A percentile compares a stretch with the other conserved stretches of the same genome.
phyloP scores from a whole-genome alignment of 2,888 invertebrate species.

The Conistra vaccinii region DNA sequence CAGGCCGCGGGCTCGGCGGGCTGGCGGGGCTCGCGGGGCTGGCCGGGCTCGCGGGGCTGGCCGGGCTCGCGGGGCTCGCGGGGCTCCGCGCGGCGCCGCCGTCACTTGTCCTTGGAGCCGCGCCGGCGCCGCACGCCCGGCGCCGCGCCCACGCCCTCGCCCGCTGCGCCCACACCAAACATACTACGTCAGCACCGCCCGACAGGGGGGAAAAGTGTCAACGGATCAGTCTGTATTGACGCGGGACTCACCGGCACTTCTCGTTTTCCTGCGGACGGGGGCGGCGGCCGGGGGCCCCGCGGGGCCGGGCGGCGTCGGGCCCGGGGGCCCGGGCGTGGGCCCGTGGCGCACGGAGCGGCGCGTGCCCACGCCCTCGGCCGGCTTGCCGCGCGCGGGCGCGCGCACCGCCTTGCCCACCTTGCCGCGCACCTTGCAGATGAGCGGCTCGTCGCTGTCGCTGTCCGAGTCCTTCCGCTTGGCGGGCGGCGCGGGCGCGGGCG shows the following conservation, averaged over 20 bases:
- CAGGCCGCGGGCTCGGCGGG: constrained; percentile 62
- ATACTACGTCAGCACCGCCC: constrained; percentile 43
- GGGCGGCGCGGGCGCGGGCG: constrained; percentile 83
- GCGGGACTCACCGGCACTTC: constrained; percentile 92
- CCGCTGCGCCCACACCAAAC: constrained; percentile 74
- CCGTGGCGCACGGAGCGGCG: constrained; percentile 90
- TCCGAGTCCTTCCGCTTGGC: constrained; percentile 92
- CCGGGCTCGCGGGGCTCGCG: constrained; percentile 41
- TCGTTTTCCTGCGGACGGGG: constrained; percentile 91
- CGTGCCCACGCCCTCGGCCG: constrained; percentile 88
- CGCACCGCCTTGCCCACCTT: constrained; percentile 71
- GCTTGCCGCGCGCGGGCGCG: constrained; percentile 63
- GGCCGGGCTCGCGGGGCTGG: constrained; percentile 49
- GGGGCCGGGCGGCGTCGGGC: constrained; percentile 71
- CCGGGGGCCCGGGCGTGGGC: constrained; percentile 76
- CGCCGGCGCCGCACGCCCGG: constrained; percentile 90
- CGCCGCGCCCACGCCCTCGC: constrained; percentile 75
- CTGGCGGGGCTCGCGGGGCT: constrained; percentile 52
- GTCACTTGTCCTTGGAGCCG: constrained; percentile 94
- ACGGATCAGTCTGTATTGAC: constrained; percentile 36
- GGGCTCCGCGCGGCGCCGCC: constrained; percentile 83
- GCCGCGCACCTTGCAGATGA: constrained; percentile 93
- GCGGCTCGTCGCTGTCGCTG: constrained; percentile 95
- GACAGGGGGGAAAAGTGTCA: constrained; percentile 17
- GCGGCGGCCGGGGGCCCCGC: constrained; percentile 75